phyloP scores from a whole-genome alignment of 2,797 vertebrate species.

The Glossophaga mutica region DNA sequence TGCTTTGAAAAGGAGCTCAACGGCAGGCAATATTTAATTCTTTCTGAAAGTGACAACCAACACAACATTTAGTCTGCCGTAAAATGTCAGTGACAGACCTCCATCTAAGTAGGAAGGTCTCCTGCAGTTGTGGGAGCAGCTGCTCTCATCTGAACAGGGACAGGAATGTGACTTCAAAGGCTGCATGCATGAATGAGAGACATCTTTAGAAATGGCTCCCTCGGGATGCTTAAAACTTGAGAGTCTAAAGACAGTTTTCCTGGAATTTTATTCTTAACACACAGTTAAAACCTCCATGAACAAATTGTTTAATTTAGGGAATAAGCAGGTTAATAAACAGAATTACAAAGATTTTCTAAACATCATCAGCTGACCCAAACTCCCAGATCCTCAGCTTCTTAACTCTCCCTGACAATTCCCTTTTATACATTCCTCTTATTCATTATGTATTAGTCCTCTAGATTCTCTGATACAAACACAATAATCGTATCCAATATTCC shows the following conservation, averaged over 20 bases:
- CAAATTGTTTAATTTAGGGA: conserved; percentile 52
- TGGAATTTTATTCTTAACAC: conserved; percentile 47
- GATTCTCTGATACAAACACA: conserved; percentile 25
- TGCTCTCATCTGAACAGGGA: conserved; percentile 44
- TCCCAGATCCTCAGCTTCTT: background rate
- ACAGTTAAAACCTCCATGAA: conserved; percentile 38
- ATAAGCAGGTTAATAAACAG: conserved; percentile 50
- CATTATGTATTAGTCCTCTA: background rate
- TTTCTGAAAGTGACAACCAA: conserved; percentile 53
- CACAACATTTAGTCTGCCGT: conserved; percentile 23
- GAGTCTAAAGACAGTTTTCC: conserved; percentile 41
- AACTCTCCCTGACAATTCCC: background rate
- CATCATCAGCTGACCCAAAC: conserved; percentile 40
- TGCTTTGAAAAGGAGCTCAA: conserved; percentile 25
- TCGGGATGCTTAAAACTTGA: conserved; percentile 36
- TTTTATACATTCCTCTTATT: background rate
- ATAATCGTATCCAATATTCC: background rate
- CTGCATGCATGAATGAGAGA: conserved; percentile 45
- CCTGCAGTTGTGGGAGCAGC: conserved; percentile 43
- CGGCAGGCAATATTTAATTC: conserved; percentile 51
- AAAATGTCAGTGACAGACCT: conserved; percentile 42
- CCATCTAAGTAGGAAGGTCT: conserved; percentile 42
- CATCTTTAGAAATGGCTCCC: conserved; percentile 50
- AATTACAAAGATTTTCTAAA: conserved; percentile 37
- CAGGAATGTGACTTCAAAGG: conserved; percentile 51